These are phyloP conservation scores for Sinohyriopsis cumingii DNA, from an alignment of 2,888 invertebrate species.

Conservation along the genomic window DNA sequence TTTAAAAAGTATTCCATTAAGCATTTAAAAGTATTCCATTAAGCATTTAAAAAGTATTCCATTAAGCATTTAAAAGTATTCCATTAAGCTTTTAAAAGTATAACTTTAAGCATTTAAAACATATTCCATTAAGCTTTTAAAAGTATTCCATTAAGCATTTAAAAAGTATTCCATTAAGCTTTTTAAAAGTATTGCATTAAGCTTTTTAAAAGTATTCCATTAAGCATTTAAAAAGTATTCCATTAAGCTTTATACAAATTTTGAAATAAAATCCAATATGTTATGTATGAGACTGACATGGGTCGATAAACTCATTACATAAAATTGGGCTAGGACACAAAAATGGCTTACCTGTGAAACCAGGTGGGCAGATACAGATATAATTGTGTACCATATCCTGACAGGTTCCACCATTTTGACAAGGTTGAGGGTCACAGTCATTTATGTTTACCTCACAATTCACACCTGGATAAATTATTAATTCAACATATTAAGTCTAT, in stretches of 20 bases:
- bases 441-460: slow-evolving; percentile 47
- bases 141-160: too few relatives aligned
- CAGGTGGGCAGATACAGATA: slow-evolving; percentile 37
- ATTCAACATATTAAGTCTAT: slow-evolving; percentile 23
- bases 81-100: too few relatives aligned
- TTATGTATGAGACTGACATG: slow-evolving; percentile 18
- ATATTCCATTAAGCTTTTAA: too few relatives aligned
- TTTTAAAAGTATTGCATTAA: too few relatives aligned
- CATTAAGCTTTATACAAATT: slow-evolving; percentile 45
- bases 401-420: slow-evolving; percentile 47
- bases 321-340: slow-evolving; percentile 81
- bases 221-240: too few relatives aligned
- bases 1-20: too few relatives aligned
- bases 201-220: too few relatives aligned
- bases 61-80: too few relatives aligned
- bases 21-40: too few relatives aligned
- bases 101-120: too few relatives aligned
- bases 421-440: slow-evolving; percentile 49
- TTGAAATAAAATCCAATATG: slow-evolving; percentile 35
- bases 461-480: slow-evolving; percentile 25
- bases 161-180: too few relatives aligned
- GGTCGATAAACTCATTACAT: not conserved
- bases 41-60: too few relatives aligned
- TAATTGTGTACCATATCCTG: slow-evolving; percentile 35
- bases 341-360: slow-evolving; percentile 32